A percentile compares a stretch with the other conserved stretches of the same genome.
phyloP scores from a whole-genome alignment of 2,888 invertebrate species.

The Pinctada fucata region DNA sequence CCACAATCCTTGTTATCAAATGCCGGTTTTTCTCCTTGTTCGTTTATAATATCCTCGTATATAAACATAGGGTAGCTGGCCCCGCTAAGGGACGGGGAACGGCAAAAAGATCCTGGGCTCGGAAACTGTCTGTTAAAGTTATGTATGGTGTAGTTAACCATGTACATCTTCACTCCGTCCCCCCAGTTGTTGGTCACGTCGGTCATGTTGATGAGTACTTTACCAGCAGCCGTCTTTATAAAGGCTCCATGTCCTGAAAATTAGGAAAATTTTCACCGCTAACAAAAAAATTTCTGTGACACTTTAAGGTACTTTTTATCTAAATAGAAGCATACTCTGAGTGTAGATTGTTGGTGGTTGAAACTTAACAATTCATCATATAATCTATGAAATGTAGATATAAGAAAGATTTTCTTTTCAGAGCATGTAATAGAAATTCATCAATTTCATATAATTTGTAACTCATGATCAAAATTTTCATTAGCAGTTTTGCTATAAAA shows the following conservation, averaged over 20 bases:
- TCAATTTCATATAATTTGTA: too few relatives aligned
- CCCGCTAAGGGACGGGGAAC: constrained; percentile 41
- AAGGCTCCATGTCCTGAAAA: constrained; percentile 74
- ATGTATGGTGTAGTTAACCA: constrained; percentile 66
- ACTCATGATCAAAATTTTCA: too few relatives aligned
- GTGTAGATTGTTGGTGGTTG: too few relatives aligned
- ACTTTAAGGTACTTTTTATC: too few relatives aligned
- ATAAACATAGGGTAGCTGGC: constrained; percentile 58
- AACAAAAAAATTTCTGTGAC: too few relatives aligned
- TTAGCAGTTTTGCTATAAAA: too few relatives aligned
- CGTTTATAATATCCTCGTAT: constrained; percentile 57
- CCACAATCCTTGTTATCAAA: constrained; percentile 31
- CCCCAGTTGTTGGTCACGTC: constrained; percentile 72
- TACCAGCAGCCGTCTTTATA: constrained; percentile 72
- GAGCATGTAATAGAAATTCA: too few relatives aligned
- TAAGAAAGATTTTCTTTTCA: too few relatives aligned
- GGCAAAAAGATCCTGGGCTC: constrained; percentile 63
- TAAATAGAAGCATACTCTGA: too few relatives aligned
- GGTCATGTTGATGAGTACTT: constrained; percentile 69
- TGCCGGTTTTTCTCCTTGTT: constrained; percentile 52
- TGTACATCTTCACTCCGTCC: constrained; percentile 74
- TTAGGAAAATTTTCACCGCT: too few relatives aligned
- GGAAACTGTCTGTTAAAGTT: constrained; percentile 65
- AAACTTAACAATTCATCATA: too few relatives aligned
- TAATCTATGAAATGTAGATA: too few relatives aligned